These are phyloP conservation scores for Scolopax bukidnonensis DNA, from an alignment of 2,797 vertebrate species.

Conservation along the genomic window DNA sequence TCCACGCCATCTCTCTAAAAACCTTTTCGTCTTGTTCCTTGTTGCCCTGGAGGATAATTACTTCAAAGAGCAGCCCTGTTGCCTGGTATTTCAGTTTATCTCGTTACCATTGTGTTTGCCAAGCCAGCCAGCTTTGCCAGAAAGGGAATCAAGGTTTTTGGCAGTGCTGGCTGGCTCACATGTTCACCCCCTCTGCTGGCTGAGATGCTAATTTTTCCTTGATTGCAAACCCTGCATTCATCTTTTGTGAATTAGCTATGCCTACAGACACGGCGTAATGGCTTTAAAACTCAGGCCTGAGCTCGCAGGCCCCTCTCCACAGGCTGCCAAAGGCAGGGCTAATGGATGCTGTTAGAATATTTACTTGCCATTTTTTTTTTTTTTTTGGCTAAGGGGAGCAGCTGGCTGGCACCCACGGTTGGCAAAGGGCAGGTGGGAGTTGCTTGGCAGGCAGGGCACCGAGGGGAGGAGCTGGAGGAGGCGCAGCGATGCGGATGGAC, in stretches of 20 bases:
- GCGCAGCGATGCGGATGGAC: fast-evolving
- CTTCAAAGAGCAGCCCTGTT: slow-evolving; percentile 71
- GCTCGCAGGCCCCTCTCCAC: slow-evolving; percentile 4
- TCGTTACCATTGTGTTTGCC: slow-evolving; percentile 68
- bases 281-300: neutral
- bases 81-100: slow-evolving; percentile 72
- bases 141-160: slow-evolving; percentile 73
- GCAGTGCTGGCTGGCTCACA: slow-evolving; percentile 51
- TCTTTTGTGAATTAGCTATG: slow-evolving; percentile 68
- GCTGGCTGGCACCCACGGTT: slow-evolving; percentile 36
- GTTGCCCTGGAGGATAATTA: slow-evolving; percentile 75
- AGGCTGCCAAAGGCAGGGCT: slow-evolving; percentile 52
- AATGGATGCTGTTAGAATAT: slow-evolving; percentile 69
- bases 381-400: slow-evolving; percentile 40
- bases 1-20: slow-evolving; percentile 60
- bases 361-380: slow-evolving; percentile 61
- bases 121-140: slow-evolving; percentile 72
- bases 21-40: slow-evolving; percentile 66
- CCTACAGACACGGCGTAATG: slow-evolving; percentile 60
- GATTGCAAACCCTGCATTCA: slow-evolving; percentile 75
- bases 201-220: slow-evolving; percentile 68
- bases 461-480: neutral
- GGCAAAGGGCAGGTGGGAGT: slow-evolving; percentile 27
- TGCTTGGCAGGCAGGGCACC: neutral
- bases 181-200: slow-evolving; percentile 53